These are phyloP conservation scores for Syrista parreyssii DNA, from an alignment of 2,888 invertebrate genomes.

Conservation along the genomic window DNA sequence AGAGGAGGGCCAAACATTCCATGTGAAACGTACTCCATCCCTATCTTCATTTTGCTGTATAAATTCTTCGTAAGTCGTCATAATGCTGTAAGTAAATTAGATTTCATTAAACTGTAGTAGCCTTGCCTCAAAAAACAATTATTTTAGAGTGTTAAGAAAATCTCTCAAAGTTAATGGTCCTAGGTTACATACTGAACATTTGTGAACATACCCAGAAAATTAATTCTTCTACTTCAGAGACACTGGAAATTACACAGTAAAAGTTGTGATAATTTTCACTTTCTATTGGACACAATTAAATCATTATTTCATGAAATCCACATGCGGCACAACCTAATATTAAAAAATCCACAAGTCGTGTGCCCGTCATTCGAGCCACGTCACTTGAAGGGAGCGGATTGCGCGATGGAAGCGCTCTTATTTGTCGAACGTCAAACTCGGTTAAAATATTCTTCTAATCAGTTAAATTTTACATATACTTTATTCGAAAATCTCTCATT, in stretches of 20 bases:
- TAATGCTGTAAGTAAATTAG: slow-evolving; percentile 60
- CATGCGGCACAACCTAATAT: slow-evolving; percentile 1
- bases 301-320: slow-evolving; percentile 10
- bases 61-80: slow-evolving; percentile 95
- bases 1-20: slow-evolving; percentile 99
- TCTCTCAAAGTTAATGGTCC: neutral
- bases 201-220: slow-evolving; percentile 7
- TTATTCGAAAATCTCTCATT: neutral
- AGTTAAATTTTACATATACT: neutral
- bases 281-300: neutral
- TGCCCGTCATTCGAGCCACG: slow-evolving; percentile 50
- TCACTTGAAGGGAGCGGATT: slow-evolving; percentile 33
- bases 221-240: neutral
- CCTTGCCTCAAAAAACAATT: slow-evolving; percentile 8
- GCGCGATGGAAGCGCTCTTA: neutral
- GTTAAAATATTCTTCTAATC: neutral
- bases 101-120: neutral
- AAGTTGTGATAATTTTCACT: neutral
- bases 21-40: slow-evolving; percentile 96
- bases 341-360: slow-evolving; percentile 3
- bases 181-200: neutral
- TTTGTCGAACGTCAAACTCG: neutral
- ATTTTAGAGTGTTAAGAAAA: neutral
- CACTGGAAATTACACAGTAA: neutral
- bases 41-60: slow-evolving; percentile 98